Evolutionary conservation across 2,113 vertebrate genomes (phyloP).

Genomic region (Chlamydotis undulata): DNA sequence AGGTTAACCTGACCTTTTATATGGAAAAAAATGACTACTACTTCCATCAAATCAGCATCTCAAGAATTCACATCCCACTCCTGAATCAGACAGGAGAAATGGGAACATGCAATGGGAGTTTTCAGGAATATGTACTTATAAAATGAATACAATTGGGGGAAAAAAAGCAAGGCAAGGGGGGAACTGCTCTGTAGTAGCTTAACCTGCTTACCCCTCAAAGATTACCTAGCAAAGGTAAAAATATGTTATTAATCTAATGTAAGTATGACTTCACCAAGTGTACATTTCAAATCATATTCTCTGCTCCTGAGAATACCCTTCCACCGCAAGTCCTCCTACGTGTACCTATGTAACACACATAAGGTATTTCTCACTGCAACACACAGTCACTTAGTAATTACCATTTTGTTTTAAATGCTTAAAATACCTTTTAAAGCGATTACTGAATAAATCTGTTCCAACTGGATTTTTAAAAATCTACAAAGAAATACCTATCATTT

Average conservation of each 20-base stretch:
- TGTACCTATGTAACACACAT: neutral
- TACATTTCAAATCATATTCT: neutral
- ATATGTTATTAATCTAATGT: neutral
- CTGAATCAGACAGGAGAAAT: neutral
- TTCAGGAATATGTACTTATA: neutral
- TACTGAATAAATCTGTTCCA: neutral
- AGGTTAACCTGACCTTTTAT: neutral
- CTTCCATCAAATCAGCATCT: neutral
- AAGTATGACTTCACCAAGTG: neutral
- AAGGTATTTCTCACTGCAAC: neutral
- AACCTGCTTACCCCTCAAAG: neutral
- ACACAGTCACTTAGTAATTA: neutral
- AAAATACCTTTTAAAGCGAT: constrained; percentile 13
- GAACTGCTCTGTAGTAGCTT: neutral
- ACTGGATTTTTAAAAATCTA: neutral
- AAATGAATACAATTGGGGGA: neutral
- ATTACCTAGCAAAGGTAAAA: neutral
- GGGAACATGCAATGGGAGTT: neutral
- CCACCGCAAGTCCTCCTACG: neutral
- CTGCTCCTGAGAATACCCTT: neutral
- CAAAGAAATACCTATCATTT: constrained; percentile 9
- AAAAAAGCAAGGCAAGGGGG: neutral
- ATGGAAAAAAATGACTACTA: neutral
- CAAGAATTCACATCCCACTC: neutral
- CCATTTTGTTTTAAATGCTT: neutral